Evolutionary conservation across 92 coral and sea anemone genomes (phyloP).

Genomic region (Diadumene lineata): DNA sequence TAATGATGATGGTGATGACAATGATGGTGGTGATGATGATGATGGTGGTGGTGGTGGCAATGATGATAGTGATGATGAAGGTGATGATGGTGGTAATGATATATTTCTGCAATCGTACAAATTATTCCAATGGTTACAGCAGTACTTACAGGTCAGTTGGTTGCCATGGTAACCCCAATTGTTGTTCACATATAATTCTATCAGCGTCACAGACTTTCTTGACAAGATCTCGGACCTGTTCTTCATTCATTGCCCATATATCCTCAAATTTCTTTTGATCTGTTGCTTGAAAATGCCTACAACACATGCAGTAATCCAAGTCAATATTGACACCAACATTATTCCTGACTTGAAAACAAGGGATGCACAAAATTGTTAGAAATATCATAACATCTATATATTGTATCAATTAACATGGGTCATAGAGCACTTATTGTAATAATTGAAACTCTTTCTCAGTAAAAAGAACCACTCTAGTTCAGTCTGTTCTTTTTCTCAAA

Average conservation of each 20-base stretch:
- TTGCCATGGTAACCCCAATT: slow-evolving; percentile 89
- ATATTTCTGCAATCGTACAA: no score
- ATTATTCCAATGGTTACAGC: no score
- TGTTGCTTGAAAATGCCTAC: slow-evolving; percentile 93
- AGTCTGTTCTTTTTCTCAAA: no score
- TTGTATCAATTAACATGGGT: no score
- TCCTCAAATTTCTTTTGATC: slow-evolving; percentile 95
- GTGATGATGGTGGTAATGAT: neutral
- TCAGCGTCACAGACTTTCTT: slow-evolving; percentile 85
- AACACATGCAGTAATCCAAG: neutral
- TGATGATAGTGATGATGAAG: neutral
- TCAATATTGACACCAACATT: no score
- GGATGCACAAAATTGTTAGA: no score
- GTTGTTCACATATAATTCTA: slow-evolving; percentile 92
- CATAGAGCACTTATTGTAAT: no score
- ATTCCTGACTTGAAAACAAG: no score
- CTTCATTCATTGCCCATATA: slow-evolving; percentile 96
- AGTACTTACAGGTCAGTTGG: slow-evolving; percentile 83
- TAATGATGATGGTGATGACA: neutral
- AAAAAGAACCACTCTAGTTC: no score
- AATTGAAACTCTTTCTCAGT: no score
- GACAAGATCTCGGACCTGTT: slow-evolving; percentile 81
- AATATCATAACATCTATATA: no score
- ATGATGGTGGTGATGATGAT: neutral
- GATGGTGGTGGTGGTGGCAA: neutral